Evolutionary conservation across 2,888 invertebrate genomes (phyloP).

Genomic region (Oegoconia quadripuncta): DNA sequence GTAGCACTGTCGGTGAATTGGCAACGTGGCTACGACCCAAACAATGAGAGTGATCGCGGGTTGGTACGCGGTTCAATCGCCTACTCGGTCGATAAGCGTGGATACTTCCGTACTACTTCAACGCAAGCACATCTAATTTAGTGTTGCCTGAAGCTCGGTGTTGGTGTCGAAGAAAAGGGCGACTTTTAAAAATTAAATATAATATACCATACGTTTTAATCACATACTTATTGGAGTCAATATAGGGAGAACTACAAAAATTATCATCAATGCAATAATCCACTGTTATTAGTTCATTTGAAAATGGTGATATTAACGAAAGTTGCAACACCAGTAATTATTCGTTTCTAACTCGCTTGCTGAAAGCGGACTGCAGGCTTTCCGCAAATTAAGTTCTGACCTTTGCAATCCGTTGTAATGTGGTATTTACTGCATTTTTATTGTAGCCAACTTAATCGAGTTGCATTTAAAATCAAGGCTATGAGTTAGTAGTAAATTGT

Average conservation of each 20-base stretch:
- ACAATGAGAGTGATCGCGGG: slow-evolving; percentile 74
- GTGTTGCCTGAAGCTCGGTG: no score
- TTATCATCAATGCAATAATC: no score
- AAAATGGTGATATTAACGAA: no score
- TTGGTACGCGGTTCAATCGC: slow-evolving; percentile 62
- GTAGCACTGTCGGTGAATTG: slow-evolving; percentile 61
- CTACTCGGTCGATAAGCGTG: slow-evolving; percentile 57
- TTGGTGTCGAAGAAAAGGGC: background rate
- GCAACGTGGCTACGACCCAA: slow-evolving; percentile 68
- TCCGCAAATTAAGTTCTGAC: slow-evolving; percentile 31
- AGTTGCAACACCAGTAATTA: no score
- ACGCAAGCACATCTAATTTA: slow-evolving; percentile 17
- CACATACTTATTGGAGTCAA: no score
- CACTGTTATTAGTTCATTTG: no score
- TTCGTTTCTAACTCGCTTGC: slow-evolving; percentile 28
- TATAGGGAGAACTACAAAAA: no score
- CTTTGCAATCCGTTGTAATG: slow-evolving; percentile 15
- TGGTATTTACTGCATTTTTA: slow-evolving; percentile 8
- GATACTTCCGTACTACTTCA: slow-evolving; percentile 47
- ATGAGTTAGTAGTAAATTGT: no score
- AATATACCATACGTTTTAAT: no score
- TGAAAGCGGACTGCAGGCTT: slow-evolving; percentile 30
- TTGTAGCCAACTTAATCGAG: slow-evolving; percentile 9
- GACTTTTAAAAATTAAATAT: no score
- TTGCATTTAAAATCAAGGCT: slow-evolving; percentile 15